These are phyloP conservation scores for Laupala kohalensis DNA, from an alignment of 1,140 invertebrate species.

Conservation along the genomic window DNA sequence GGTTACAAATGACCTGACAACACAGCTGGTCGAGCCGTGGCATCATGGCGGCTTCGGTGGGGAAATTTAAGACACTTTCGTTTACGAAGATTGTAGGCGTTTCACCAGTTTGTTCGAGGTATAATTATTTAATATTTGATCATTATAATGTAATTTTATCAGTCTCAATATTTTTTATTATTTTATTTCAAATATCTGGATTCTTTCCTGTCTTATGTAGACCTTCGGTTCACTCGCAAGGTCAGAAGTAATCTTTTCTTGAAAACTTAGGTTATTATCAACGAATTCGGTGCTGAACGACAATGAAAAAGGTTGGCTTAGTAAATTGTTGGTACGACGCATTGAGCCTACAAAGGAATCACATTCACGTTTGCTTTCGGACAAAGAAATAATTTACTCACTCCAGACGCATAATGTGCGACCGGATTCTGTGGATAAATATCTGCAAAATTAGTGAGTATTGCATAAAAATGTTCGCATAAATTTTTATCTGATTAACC, in stretches of 20 bases:
- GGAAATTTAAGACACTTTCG: background rate
- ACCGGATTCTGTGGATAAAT: slow-evolving; percentile 71
- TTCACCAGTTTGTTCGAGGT: background rate
- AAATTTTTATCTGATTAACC: background rate
- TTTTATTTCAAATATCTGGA: background rate
- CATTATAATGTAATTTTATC: too few species aligned
- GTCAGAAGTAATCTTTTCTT: background rate
- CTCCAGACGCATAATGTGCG: slow-evolving; percentile 88
- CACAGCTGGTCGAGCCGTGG: background rate
- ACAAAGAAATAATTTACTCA: slow-evolving; percentile 89
- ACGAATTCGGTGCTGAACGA: slow-evolving; percentile 34
- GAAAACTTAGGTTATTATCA: slow-evolving; percentile 16
- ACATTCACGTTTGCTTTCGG: slow-evolving; percentile 85
- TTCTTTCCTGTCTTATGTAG: background rate
- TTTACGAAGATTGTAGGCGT: background rate
- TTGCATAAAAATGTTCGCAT: slow-evolving; percentile 9
- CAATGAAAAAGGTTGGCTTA: slow-evolving; percentile 70
- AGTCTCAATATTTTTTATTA: too few species aligned
- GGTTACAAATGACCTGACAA: too few species aligned
- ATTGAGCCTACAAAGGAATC: slow-evolving; percentile 91
- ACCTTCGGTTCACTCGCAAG: background rate
- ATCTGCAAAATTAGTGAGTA: slow-evolving; percentile 83
- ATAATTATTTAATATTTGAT: too few species aligned
- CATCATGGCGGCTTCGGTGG: slow-evolving; percentile 3
- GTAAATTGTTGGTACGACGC: slow-evolving; percentile 74